Evolutionary conservation across 1,140 invertebrate genomes (phyloP).

Genomic region (Zaprionus vittiger): DNA sequence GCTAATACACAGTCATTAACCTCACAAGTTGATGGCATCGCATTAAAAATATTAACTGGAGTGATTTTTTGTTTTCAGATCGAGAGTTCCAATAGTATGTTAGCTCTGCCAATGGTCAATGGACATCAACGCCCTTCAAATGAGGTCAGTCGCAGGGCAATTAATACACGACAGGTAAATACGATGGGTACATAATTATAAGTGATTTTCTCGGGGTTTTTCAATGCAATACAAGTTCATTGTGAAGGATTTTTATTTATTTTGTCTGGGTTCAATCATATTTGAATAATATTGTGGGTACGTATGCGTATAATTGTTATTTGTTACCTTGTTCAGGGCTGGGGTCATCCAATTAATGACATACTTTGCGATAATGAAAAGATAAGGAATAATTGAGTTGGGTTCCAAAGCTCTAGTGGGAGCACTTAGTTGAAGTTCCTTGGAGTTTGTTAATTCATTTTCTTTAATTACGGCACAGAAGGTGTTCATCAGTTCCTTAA

Average conservation of each 20-base stretch:
- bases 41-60: constrained; percentile 42
- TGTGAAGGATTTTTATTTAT: constrained; percentile 65
- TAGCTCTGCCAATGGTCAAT: constrained; percentile 55
- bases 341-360: constrained; percentile 21
- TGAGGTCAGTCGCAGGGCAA: constrained; percentile 60
- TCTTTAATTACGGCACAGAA: not conserved
- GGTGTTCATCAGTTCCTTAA: no score
- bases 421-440: not conserved
- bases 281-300: not conserved
- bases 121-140: constrained; percentile 72
- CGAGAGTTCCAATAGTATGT: constrained; percentile 57
- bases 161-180: constrained; percentile 45
- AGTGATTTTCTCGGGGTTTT: constrained; percentile 42
- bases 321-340: constrained; percentile 5
- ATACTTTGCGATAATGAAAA: constrained; percentile 35
- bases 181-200: constrained; percentile 51
- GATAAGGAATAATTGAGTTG: constrained; percentile 21
- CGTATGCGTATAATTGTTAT: constrained; percentile 33
- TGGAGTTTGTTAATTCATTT: not conserved
- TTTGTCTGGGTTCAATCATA: constrained; percentile 10
- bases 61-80: constrained; percentile 49
- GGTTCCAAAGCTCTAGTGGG: not conserved
- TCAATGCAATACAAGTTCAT: constrained; percentile 62
- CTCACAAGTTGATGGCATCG: constrained; percentile 57
- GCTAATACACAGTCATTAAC: constrained; percentile 73